These are phyloP conservation scores for Ochropleura leucogaster DNA, from an alignment of 2,888 invertebrate species.

Conservation along the genomic window DNA sequence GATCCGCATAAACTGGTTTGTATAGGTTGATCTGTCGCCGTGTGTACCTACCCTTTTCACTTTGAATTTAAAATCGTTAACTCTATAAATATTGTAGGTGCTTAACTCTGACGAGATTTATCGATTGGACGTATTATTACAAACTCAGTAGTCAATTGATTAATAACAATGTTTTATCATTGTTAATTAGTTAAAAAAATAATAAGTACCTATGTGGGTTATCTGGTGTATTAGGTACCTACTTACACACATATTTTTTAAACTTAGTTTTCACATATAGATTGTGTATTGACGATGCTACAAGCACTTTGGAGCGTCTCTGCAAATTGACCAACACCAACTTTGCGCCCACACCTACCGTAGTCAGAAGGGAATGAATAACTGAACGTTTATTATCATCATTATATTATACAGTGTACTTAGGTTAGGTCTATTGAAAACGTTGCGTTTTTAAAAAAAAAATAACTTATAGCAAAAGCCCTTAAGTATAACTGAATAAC, in stretches of 20 bases:
- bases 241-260: neutral
- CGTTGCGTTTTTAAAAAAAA: neutral
- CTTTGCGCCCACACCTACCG: neutral
- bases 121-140: conserved; percentile 9
- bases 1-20: no score
- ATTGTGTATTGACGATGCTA: no score
- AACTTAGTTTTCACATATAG: neutral
- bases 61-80: neutral
- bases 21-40: no score
- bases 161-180: conserved; percentile 10
- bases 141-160: conserved; percentile 2
- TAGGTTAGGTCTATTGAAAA: neutral
- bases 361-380: neutral
- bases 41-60: neutral
- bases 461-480: neutral
- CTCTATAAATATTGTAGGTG: neutral
- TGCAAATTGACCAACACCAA: neutral
- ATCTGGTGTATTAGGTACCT: no score
- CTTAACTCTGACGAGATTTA: neutral
- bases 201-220: no score
- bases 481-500: neutral
- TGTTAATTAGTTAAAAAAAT: no score
- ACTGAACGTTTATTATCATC: neutral
- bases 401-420: neutral
- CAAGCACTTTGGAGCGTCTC: neutral